These are phyloP conservation scores for Calyptomena viridis DNA, from an alignment of 2,113 vertebrate species.

Conservation along the genomic window DNA sequence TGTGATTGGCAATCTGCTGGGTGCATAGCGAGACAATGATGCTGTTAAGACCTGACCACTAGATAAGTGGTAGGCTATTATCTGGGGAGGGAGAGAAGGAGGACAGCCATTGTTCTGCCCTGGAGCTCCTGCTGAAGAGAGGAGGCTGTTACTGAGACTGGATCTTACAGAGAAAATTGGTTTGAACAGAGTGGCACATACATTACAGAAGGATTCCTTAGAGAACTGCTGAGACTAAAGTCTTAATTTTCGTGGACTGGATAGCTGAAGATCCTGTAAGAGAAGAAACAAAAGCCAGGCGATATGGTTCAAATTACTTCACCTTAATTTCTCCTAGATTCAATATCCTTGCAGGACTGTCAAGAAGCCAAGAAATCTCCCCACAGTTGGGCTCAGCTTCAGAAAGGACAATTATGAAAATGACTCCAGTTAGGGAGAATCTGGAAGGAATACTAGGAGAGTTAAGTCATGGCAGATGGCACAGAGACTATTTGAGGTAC, in stretches of 20 bases:
- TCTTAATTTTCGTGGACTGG: not conserved
- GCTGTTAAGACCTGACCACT: not conserved
- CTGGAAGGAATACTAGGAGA: not conserved
- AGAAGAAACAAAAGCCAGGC: not conserved
- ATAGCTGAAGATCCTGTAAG: not conserved
- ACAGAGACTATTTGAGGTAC: not conserved
- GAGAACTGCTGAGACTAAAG: not conserved
- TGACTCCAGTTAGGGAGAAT: not conserved
- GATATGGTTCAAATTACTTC: not conserved
- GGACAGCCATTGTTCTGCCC: not conserved
- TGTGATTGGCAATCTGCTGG: rapidly evolving
- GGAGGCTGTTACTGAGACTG: not conserved
- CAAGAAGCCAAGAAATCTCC: not conserved
- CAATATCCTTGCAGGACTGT: not conserved
- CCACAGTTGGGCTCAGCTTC: not conserved
- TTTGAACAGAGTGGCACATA: not conserved
- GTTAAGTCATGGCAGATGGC: not conserved
- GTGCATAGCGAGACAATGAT: not conserved
- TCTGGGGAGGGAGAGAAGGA: not conserved
- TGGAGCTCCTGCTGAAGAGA: not conserved
- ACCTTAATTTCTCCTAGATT: not conserved
- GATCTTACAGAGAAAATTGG: not conserved
- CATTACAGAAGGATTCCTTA: not conserved
- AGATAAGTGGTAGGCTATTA: not conserved
- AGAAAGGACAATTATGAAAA: not conserved